A percentile compares a stretch with the other conserved stretches of the same genome.
These are phyloP conservation scores for Aphrophora alni DNA, from an alignment of 2,888 invertebrate species.

Conservation along the genomic window DNA sequence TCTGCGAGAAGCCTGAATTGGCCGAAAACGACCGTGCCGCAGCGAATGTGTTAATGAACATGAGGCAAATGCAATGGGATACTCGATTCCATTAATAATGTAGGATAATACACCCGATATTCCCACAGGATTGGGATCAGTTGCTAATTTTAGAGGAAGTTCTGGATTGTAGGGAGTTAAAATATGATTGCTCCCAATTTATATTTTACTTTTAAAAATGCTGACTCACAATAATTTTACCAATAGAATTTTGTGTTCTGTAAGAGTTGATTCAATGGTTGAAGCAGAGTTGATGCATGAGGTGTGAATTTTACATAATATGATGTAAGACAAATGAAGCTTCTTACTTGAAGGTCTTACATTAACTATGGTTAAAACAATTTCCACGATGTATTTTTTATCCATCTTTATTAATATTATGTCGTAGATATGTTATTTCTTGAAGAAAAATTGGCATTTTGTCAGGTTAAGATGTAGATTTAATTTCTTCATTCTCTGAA, in stretches of 20 bases:
- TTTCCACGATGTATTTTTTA: no score
- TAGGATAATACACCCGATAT: conserved; percentile 27
- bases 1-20: no score
- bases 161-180: conserved; percentile 26
- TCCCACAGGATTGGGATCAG: conserved; percentile 38
- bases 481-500: no score
- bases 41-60: conserved; percentile 3
- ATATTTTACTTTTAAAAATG: not conserved
- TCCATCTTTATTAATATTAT: no score
- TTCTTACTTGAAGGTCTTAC: no score
- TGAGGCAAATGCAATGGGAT: conserved; percentile 22
- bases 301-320: conserved; percentile 29
- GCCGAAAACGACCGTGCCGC: no score
- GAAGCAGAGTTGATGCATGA: no score
- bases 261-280: conserved; percentile 10
- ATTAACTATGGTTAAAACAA: no score
- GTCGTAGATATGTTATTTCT: no score
- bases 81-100: conserved; percentile 23
- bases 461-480: no score
- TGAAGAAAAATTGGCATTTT: no score
- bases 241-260: not conserved
- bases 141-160: conserved; percentile 23
- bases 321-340: conserved; percentile 16
- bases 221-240: conserved; percentile 18
- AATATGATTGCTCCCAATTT: conserved; percentile 21